Evolutionary conservation across 2,113 vertebrate genomes (phyloP), one percentile per base, ranked within the genome.

Genomic region (Cyprinodon tularosa): DNA sequence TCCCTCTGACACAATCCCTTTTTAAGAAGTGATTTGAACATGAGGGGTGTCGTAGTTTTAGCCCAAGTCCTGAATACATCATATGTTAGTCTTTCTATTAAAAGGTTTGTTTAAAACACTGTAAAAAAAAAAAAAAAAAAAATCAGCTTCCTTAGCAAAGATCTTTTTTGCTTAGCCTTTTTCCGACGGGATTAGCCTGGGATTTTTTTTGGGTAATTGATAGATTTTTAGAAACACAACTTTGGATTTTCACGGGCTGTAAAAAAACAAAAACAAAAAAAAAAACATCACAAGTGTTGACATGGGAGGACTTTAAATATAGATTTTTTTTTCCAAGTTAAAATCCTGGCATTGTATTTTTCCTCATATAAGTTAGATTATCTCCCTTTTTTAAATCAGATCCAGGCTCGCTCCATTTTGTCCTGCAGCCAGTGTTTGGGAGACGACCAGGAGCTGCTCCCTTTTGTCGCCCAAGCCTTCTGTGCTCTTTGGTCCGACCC

Each of bases 381-480:
- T 62, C 40, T 53, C 3, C 6, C 20, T 37, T 6, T 63, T 2
- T 61, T 71, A 3, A 61, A 12, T 53, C 57, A 95, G 95, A 66
- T 69, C 20, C 93, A 94, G 11, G 95, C 94, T 15, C 83, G 87
- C 42, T 83, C 90, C 1, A 84, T 95, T 68, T 90, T 95, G 68
- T 94, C 95, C 12, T 95, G 93, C 45, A 77, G 87, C 53, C 89
- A 89, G 73, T 95, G 94, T 83, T 70, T 94, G 13, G 94, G 92
- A 3, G 91, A 92, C 1, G 92, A 95, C 66, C 90, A 88, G 74
- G 90, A 92, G 71, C 86, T 95, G 68, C 89, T 93, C 4, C 95
- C 94, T 0, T 95, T 94, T 14, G 57, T 93, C 72, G 92, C 86
- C 17, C 93, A 91, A 0, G 92, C 94, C 38, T 84, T 95, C 71